Percentiles rank a stretch among this genome's conserved stretches.
These are phyloP conservation scores for Remorina albescens DNA, from an alignment of 2,797 vertebrate genomes.

Conservation along the genomic window DNA sequence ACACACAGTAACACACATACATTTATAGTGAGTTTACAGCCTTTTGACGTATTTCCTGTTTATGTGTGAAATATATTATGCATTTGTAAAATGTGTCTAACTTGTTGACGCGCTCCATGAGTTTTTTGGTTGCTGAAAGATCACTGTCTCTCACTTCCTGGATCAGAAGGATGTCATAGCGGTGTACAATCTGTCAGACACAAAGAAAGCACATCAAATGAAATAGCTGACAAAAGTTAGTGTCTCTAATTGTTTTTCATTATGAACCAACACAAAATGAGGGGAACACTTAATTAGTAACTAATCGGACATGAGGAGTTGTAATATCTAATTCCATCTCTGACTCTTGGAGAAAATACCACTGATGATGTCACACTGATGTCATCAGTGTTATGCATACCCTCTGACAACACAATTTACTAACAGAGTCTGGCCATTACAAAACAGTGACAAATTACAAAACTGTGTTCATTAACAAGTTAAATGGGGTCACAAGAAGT, in stretches of 20 bases:
- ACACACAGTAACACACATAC: constrained; percentile 39
- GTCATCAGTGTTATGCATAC: not conserved
- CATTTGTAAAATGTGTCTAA: constrained; percentile 54
- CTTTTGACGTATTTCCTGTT: not conserved
- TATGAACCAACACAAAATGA: not conserved
- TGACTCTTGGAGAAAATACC: not conserved
- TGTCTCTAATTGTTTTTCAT: not conserved
- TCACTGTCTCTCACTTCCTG: constrained; percentile 93
- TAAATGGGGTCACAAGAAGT: not conserved
- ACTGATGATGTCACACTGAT: not conserved
- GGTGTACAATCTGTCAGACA: constrained; percentile 85
- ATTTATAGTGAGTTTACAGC: not conserved
- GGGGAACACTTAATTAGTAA: no score
- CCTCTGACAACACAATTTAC: no score
- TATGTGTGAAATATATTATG: not conserved
- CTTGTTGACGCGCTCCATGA: constrained; percentile 91
- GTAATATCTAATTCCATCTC: no score
- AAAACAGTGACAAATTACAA: no score
- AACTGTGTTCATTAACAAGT: no score
- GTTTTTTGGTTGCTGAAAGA: constrained; percentile 86
- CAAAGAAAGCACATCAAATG: not conserved
- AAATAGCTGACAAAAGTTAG: not conserved
- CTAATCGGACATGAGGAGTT: no score
- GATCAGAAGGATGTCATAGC: constrained; percentile 90
- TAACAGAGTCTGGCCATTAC: no score